Conservation (phyloP, 1,140 invertebrate species). For the Agrypnia vestita region DNA sequence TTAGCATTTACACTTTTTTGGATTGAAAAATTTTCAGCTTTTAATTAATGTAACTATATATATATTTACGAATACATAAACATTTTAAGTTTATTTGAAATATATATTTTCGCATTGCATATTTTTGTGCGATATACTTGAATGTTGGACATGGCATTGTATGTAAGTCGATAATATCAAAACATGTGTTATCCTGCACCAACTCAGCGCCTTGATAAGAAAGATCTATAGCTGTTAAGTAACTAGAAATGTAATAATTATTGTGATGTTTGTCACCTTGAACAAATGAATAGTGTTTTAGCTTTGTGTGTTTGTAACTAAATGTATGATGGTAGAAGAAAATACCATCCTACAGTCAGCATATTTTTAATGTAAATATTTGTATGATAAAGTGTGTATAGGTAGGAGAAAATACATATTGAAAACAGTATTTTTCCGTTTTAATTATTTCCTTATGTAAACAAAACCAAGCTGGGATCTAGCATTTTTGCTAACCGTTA, state of each 20-base stretch:
- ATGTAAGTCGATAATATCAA: constrained; percentile 14
- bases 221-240: constrained; percentile 22
- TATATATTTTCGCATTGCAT: no score
- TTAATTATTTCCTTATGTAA: not conserved
- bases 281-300: constrained; percentile 44
- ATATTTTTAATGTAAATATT: constrained; percentile 57
- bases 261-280: constrained; percentile 29
- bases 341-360: constrained; percentile 2
- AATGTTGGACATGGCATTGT: no score
- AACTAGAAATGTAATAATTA: constrained; percentile 31
- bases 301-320: constrained; percentile 48
- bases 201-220: constrained; percentile 42
- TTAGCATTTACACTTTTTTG: no score
- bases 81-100: no score
- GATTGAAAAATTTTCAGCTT: no score
- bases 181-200: constrained; percentile 22
- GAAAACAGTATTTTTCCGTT: constrained; percentile 39
- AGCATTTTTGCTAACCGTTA: no score
- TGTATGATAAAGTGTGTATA: constrained; percentile 61
- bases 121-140: no score
- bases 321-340: constrained; percentile 1
- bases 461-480: no score
- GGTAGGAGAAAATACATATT: constrained; percentile 60
- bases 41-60: no score
- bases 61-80: no score